Evolutionary conservation across 2,113 vertebrate species (phyloP).

Genomic region (Catagonus wagneri): DNA sequence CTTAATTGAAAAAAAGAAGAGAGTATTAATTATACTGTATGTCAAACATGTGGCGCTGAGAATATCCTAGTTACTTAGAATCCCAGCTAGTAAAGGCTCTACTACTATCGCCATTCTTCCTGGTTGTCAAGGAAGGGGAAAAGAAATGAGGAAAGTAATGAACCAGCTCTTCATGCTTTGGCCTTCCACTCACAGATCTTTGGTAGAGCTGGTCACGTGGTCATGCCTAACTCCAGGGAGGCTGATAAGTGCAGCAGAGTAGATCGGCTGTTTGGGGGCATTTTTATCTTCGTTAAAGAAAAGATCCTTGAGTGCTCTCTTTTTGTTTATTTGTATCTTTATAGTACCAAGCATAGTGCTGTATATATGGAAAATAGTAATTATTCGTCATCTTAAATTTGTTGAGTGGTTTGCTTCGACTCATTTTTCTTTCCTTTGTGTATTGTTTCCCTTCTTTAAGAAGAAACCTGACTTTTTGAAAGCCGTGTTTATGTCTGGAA

Average conservation of each 20-base stretch:
- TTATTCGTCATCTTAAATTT: background rate
- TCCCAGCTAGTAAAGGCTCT: background rate
- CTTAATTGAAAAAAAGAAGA: background rate
- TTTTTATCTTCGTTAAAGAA: background rate
- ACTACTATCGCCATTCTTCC: background rate
- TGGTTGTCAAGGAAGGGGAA: background rate
- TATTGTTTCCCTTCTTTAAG: background rate
- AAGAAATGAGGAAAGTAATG: background rate
- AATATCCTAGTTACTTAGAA: background rate
- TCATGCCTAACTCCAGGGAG: background rate
- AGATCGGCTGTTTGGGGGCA: background rate
- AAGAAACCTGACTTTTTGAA: conserved; percentile 18
- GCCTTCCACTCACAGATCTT: background rate
- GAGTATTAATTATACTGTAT: background rate
- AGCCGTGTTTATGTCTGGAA: conserved; percentile 14
- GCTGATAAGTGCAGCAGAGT: background rate
- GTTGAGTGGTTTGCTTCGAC: background rate
- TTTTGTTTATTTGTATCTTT: background rate
- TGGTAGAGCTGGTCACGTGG: background rate
- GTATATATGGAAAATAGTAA: background rate
- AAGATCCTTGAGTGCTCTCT: background rate
- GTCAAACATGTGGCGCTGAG: background rate
- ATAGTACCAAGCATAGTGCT: background rate
- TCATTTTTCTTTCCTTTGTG: background rate
- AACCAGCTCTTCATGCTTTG: background rate